Evolutionary conservation across 2,888 invertebrate genomes (phyloP).

Genomic region (Microctonus hyperodae): DNA sequence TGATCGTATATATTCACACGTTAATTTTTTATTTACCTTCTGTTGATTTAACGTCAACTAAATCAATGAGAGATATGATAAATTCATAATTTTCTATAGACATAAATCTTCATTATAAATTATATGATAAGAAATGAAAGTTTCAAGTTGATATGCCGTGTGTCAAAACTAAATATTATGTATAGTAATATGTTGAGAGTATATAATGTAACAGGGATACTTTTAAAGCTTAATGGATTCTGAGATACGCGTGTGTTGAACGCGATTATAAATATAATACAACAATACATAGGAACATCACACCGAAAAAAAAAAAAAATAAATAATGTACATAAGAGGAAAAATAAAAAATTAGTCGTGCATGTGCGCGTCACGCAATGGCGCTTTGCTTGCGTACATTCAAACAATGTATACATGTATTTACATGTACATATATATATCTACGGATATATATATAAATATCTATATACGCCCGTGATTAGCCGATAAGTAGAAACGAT

Average conservation of each 20-base stretch:
- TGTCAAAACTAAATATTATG: neutral
- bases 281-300: conserved; percentile 2
- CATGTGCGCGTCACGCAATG: conserved; percentile 29
- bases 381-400: conserved; percentile 16
- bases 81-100: neutral
- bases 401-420: neutral
- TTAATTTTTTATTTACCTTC: neutral
- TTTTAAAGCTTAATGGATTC: neutral
- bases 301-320: neutral
- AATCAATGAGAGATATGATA: neutral
- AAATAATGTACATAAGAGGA: conserved; percentile 22
- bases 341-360: neutral
- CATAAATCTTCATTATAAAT: conserved; percentile 1
- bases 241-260: neutral
- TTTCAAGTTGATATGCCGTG: neutral
- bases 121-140: neutral
- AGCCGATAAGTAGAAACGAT: conserved; percentile 52
- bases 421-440: conserved; percentile 15
- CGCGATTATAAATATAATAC: conserved; percentile 7
- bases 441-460: conserved; percentile 30
- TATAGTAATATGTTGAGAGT: too few species aligned
- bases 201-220: too few species aligned
- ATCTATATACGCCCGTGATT: conserved; percentile 44
- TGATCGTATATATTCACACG: neutral
- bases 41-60: neutral